Evolutionary conservation across 2,888 invertebrate species (phyloP).

Genomic region (Scaptomyza flava): DNA sequence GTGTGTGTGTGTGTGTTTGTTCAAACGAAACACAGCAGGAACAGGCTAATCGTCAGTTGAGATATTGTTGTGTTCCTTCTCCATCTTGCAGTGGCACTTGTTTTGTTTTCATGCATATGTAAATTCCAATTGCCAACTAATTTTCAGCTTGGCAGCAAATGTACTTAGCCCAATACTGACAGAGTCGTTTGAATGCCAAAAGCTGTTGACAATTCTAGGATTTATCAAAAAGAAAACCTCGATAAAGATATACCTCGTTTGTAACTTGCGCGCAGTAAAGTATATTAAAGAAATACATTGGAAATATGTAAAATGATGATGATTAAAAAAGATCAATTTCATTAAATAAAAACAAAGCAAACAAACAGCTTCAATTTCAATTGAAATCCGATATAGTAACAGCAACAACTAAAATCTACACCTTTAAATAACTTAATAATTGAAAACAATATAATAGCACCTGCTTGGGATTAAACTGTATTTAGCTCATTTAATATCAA

Average conservation of each 20-base stretch:
- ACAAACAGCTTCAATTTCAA: no score
- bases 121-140: slow-evolving; percentile 37
- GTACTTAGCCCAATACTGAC: slow-evolving; percentile 6
- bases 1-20: slow-evolving; percentile 12
- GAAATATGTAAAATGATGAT: no score
- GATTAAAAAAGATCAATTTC: no score
- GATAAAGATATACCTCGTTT: no score
- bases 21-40: slow-evolving; percentile 16
- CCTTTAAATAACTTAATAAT: background rate
- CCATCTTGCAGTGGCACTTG: background rate
- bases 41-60: slow-evolving; percentile 35
- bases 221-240: background rate
- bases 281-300: no score
- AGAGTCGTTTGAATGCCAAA: slow-evolving; percentile 21
- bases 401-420: no score
- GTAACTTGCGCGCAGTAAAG: no score
- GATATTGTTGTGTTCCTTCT: slow-evolving; percentile 5
- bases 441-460: background rate
- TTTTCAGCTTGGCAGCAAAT: slow-evolving; percentile 21
- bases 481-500: background rate
- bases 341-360: no score
- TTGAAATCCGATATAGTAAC: background rate
- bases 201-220: background rate
- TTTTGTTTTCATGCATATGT: slow-evolving; percentile 33
- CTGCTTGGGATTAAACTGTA: background rate